Base-by-base conservation (phyloP, 2,797 vertebrate genomes). In the Coccyzus lansbergi region DNA sequence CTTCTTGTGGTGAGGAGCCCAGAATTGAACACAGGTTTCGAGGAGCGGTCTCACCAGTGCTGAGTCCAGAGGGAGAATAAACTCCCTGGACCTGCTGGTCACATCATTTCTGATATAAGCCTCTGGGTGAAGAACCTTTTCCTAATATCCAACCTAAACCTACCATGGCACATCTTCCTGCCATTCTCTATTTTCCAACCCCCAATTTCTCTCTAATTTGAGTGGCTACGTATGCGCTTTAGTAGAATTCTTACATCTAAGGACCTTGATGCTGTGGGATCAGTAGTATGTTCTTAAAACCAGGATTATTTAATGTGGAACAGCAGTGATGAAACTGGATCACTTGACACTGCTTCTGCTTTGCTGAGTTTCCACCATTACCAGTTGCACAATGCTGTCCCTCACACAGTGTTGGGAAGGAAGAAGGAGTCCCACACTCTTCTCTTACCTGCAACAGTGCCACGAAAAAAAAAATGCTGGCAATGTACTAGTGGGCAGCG, bases 311-410 rank as follows among this genome's bases (percentile, higher is more conserved):
- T 44, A 63, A 79, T 1, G 13, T 19, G 3, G 20, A 52, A 33
- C 21, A 63, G 53, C 13, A 58, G 28, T 6, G 9, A 26, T 60
- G 69, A 42, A 68, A 53, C 6, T 10, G 13, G 22, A 22, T n/a
- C 2, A 1, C n/a, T 69, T 13, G 48, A 74, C 38, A 19, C 3
- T 7, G 4, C 18, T 7, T 16, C 55, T 34, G 26, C 55, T 34
- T 83, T 31, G 58, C 21, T 2, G 24, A 59, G 33, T 52, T 67
- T 34, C 38, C 46, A 8, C 46, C 5, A 17, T 33, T 33, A 75
- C 0, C 69, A 42, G 53, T 1, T 9, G 33, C 63, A 49, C 20
- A 26, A 9, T 0, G 1, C n/a, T 0, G 0, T 10, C 48, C 75
- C 44, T 40, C 53, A 7, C 0, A 0, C 18, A 4, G 10, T 67